These are phyloP conservation scores for Physocephala rufipes DNA, from an alignment of 2,888 invertebrate species.

Conservation along the genomic window DNA sequence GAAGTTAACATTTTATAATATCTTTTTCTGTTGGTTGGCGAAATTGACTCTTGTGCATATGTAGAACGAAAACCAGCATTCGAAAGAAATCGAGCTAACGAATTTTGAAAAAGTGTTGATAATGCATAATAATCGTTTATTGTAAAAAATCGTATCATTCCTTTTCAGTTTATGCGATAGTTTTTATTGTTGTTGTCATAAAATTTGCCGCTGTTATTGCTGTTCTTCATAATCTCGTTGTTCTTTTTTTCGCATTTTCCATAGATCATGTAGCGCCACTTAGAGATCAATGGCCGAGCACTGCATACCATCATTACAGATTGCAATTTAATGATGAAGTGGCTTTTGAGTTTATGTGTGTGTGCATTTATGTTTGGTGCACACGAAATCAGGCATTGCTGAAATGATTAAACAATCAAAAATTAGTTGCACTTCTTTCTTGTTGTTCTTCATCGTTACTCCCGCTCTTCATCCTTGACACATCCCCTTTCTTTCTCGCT, in stretches of 20 bases:
- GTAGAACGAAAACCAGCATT: neutral
- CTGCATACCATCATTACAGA: constrained; percentile 7
- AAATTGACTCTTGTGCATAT: neutral
- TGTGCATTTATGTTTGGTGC: too few species aligned
- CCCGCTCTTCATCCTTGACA: too few species aligned
- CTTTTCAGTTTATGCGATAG: constrained; percentile 7
- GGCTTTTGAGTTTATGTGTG: constrained; percentile 20
- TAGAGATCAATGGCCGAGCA: constrained; percentile 46
- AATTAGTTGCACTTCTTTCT: constrained; percentile 48
- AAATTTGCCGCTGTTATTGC: constrained; percentile 13
- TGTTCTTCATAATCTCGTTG: constrained; percentile 26
- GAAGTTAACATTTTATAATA: constrained; percentile 64
- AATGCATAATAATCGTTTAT: constrained; percentile 64
- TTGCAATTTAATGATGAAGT: neutral
- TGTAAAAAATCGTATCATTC: constrained; percentile 41
- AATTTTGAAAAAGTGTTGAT: constrained; percentile 54
- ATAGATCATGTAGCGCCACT: constrained; percentile 53
- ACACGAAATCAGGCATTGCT: constrained; percentile 56
- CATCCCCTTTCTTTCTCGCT: too few species aligned
- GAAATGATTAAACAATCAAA: constrained; percentile 53
- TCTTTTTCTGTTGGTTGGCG: constrained; percentile 24
- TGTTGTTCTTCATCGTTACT: neutral
- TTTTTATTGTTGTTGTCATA: constrained; percentile 20
- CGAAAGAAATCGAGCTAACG: neutral
- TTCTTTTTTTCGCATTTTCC: too few species aligned